Base-by-base conservation (phyloP, 2,888 invertebrate genomes). In the Eilema griseolum region DNA sequence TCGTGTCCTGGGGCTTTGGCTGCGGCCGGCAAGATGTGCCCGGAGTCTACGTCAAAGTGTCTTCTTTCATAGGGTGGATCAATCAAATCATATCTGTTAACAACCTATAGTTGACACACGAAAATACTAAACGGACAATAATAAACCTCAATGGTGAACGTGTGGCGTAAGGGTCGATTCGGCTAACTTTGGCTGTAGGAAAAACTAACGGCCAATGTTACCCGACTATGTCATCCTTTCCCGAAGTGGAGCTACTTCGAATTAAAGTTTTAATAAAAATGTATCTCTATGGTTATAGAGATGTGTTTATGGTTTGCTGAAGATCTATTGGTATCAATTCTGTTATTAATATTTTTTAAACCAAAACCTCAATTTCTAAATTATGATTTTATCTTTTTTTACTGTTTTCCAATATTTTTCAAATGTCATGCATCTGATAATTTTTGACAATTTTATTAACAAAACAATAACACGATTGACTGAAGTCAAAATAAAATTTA, bases 11-110 rank as follows among this genome's bases (percentile, higher is more conserved):
- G 98, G 99, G 98, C 83, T 98, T 98, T 89, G 98, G 98, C 79
- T 99, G 99, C 90, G 99, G 99, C n/a, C 96, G 98, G 61, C 96
- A 97, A 75, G 98, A 98, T 92, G 99, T 98, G 69, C 99, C 99
- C 41, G 99, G 99, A n/a, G 99, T 99, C 75, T 99, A 99, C 91
- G 99, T 99, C 37, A 98, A 99, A 95, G 99, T 99, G 14, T 98
- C 99, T 5, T 97, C 98, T 61, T 99, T 99, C 94, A 98, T 99
- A 84, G 98, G 98, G 78, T 99, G 99, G 99, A 99, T 99, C 89
- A 98, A 98, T 96, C 98, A 99, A 96, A 99, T 99, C 84, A 99
- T 99, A 88, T 98, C 98, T 89, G 98, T 98, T 84, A 99, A 99
- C 94, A 98, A 98, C 93, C 96, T 98, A 92, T 98, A 97, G 90